phyloP scores from a whole-genome alignment of 2,888 invertebrate species.

The Ochropleura plecta region DNA sequence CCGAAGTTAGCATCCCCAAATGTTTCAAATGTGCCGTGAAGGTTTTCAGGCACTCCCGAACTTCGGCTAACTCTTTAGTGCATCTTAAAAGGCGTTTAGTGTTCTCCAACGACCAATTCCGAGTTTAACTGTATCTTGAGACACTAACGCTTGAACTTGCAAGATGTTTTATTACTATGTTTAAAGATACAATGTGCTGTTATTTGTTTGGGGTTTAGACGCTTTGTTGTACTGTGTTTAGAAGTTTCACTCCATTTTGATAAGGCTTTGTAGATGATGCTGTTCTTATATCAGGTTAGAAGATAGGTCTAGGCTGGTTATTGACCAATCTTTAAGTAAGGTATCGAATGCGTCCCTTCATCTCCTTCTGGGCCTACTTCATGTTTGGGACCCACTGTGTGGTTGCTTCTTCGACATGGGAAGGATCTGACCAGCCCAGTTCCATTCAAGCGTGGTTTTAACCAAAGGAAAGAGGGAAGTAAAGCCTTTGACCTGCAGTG shows the following conservation, averaged over 20 bases:
- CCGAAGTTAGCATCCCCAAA: conserved; percentile 44
- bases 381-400: too few relatives aligned
- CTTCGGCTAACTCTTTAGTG: conserved; percentile 60
- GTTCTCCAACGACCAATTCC: conserved; percentile 59
- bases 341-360: too few relatives aligned
- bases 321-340: too few relatives aligned
- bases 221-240: neutral
- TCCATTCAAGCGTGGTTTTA: too few relatives aligned
- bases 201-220: conserved; percentile 15
- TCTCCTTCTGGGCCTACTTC: too few relatives aligned
- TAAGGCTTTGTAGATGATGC: neutral
- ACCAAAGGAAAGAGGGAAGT: too few relatives aligned
- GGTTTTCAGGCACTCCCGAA: conserved; percentile 56
- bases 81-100: conserved; percentile 57
- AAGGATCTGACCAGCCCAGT: too few relatives aligned
- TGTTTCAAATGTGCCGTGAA: conserved; percentile 52
- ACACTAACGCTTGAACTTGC: conserved; percentile 44
- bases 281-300: neutral
- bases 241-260: accelerated
- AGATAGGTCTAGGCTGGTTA: too few relatives aligned
- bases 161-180: conserved; percentile 49
- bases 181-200: conserved; percentile 20
- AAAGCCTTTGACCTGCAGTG: too few relatives aligned
- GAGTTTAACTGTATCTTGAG: conserved; percentile 45
- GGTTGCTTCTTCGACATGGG: too few relatives aligned